Conservation (phyloP, 2,797 vertebrate species). For the Acomys russatus region DNA sequence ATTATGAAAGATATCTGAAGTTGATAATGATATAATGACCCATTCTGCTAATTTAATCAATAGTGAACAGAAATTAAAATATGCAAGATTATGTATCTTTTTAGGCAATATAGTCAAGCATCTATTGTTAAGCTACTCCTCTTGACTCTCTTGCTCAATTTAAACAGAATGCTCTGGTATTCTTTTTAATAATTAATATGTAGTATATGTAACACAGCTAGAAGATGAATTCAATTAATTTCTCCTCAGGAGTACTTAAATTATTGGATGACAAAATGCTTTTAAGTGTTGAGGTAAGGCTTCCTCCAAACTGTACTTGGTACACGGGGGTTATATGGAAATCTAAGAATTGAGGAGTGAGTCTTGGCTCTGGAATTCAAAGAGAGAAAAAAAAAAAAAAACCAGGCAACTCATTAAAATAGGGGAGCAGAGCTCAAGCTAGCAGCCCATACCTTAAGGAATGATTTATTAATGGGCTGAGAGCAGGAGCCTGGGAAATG, state of each 20-base stretch:
- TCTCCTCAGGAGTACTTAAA: background rate
- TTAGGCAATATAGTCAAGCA: background rate
- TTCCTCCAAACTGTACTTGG: background rate
- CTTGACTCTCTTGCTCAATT: background rate
- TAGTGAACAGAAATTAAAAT: background rate
- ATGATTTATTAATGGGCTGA: conserved; percentile 27
- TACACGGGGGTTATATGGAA: background rate
- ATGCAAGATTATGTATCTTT: background rate
- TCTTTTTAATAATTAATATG: background rate
- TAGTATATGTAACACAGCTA: too few relatives aligned
- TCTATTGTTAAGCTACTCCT: background rate
- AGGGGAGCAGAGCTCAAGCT: background rate
- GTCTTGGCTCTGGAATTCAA: conserved; percentile 10
- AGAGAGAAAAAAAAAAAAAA: background rate
- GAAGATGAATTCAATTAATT: background rate
- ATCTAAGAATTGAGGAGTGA: background rate
- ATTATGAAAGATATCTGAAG: background rate
- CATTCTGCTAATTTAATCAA: background rate
- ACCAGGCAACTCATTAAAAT: background rate
- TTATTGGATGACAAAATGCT: conserved; percentile 20
- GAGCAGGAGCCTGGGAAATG: background rate
- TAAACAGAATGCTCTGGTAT: background rate
- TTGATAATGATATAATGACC: background rate
- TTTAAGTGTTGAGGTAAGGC: conserved; percentile 4
- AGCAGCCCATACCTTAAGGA: background rate